Percentiles rank a stretch among this genome's conserved stretches.
Conservation (phyloP, 1,140 invertebrate species). For the Onthophagus taurus region DNA sequence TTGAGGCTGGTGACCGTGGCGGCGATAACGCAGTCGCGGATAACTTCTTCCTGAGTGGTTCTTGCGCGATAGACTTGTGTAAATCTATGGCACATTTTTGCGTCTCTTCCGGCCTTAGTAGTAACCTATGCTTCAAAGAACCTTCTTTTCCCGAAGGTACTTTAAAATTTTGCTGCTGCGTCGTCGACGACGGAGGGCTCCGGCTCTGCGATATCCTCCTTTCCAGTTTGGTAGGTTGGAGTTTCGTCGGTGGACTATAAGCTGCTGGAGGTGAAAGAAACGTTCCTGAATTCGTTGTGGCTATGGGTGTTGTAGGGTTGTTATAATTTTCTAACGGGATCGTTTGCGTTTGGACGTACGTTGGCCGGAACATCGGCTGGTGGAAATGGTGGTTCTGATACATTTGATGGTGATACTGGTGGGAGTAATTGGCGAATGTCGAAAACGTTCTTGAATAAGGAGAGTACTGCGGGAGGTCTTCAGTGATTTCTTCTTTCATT, state of each 20-base stretch:
- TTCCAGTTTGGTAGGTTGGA: constrained; percentile 24
- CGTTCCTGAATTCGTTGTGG: constrained; percentile 26
- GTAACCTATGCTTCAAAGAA: constrained; percentile 39
- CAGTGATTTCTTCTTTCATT: constrained; percentile 25
- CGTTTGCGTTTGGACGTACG: constrained; percentile 27
- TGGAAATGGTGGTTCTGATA: too few species aligned
- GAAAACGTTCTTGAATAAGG: too few species aligned
- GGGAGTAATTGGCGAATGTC: constrained; percentile 25
- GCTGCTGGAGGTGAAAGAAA: constrained; percentile 31
- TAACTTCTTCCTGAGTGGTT: constrained; percentile 25
- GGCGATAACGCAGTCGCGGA: constrained; percentile 28
- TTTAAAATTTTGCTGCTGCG: constrained; percentile 29
- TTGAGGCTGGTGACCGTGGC: constrained; percentile 30
- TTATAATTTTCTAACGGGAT: constrained; percentile 33
- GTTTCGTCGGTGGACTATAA: constrained; percentile 27
- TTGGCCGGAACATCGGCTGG: constrained; percentile 25
- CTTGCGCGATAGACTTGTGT: constrained; percentile 21
- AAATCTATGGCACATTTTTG: constrained; percentile 24
- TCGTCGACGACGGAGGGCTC: constrained; percentile 9
- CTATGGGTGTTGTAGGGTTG: constrained; percentile 26
- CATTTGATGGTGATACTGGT: constrained; percentile 27
- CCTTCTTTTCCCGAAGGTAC: constrained; percentile 41
- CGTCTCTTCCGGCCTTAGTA: constrained; percentile 34
- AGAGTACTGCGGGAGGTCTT: constrained; percentile 23
- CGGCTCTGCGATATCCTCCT: too few species aligned